Evolutionary conservation across 2,888 invertebrate genomes (phyloP), one percentile per base, ranked within the genome.

Genomic region (Morpho helenor): DNA sequence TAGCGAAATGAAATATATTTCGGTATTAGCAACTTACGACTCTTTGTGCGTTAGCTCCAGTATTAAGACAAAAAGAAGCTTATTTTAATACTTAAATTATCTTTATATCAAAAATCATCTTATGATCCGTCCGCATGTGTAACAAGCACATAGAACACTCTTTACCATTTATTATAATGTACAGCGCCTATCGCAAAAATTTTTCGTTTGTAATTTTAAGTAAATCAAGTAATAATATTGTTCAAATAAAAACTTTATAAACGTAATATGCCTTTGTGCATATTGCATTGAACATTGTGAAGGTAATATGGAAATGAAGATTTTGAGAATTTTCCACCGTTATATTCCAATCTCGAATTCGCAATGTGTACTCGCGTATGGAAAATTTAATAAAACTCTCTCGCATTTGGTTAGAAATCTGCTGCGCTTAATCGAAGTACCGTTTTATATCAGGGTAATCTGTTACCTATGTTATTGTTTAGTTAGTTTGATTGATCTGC

Each of bases 361-460:
- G 75, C 67, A 70, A 72, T 71, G 80, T 75, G 79, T 77, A 39
- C 80, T 75, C 78, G 72, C 76, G 77, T 82, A 78, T 80, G 73
- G 71, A 72, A 76, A 76, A 83, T 85, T 84, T 83, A 82, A 84
- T 85, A 85, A 80, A 85, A 82, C 31, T 73, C 77, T 74, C 75
- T 66, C 65, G 67, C 66, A 76, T 70, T 63, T 65, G 64, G 76
- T 74, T 74, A 76, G 74, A 74, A 75, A 61, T 69, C 68, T 63
- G 64, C 66, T 66, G 57, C 64, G 69, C 71, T 65, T 66, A 61
- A 57, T 52, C 45, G 47, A 52, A 56, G 57, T 69, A 62, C 69
- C 61, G 63, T 75, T 75, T 71, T 76, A 71, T 75, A 73, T 72
- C 64, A 68, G 49, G 59, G 61, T 60, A 53, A 63, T 64, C 47